phyloP scores from a whole-genome alignment of 1,140 invertebrate species.

The Rhizoglyphus robini region DNA sequence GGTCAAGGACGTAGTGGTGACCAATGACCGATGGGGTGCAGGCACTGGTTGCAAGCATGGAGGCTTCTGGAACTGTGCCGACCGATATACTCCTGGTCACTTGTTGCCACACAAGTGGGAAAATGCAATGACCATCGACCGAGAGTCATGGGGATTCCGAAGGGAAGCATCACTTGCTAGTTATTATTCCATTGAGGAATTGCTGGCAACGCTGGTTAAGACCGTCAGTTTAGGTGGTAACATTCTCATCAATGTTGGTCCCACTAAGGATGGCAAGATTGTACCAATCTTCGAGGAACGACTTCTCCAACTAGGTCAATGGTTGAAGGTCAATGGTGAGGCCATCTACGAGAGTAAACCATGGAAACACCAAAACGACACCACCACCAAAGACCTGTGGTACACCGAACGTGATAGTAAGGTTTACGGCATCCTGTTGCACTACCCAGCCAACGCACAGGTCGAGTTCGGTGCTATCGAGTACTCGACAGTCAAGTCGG shows the following conservation, averaged over 20 bases:
- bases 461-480: constrained; percentile 11
- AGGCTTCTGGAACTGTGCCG: constrained; percentile 40
- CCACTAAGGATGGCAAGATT: constrained; percentile 75
- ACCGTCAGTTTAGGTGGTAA: constrained; percentile 47
- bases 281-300: constrained; percentile 77
- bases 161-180: constrained; percentile 55
- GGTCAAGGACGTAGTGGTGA: constrained; percentile 43
- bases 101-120: constrained; percentile 62
- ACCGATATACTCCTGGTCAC: constrained; percentile 39
- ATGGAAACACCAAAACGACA: constrained; percentile 70
- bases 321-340: constrained; percentile 71
- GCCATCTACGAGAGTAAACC: constrained; percentile 69
- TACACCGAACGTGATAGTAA: constrained; percentile 41
- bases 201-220: constrained; percentile 54
- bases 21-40: constrained; percentile 44
- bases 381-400: constrained; percentile 45
- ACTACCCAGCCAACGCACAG: constrained; percentile 41
- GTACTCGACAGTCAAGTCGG: not conserved
- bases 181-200: constrained; percentile 53
- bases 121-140: constrained; percentile 75
- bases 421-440: constrained; percentile 72
- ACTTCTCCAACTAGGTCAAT: constrained; percentile 48
- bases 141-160: constrained; percentile 73
- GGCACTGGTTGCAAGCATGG: constrained; percentile 40
- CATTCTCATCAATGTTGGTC: constrained; percentile 74